phyloP scores from a whole-genome alignment of 2,888 invertebrate species.

The Hydrotaea diabolus region DNA sequence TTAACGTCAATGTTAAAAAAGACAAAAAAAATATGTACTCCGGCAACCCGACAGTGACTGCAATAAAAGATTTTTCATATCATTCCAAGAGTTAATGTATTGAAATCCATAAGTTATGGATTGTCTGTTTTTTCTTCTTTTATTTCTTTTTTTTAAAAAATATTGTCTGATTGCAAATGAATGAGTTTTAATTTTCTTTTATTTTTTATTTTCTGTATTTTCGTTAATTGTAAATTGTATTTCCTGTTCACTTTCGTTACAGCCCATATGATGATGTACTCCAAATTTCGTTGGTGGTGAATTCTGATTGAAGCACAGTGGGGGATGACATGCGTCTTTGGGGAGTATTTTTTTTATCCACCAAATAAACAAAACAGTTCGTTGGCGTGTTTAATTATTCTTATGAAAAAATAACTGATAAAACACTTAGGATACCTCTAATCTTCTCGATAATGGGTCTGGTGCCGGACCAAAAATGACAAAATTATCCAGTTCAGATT shows the following conservation, averaged over 20 bases:
- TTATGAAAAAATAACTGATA: no score
- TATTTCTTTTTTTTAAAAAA: background rate
- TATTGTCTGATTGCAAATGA: background rate
- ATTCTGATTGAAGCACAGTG: background rate
- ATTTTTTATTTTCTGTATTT: background rate
- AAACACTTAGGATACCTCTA: no score
- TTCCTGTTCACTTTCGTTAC: constrained; percentile 53
- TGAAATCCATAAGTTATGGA: constrained; percentile 50
- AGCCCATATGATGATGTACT: background rate
- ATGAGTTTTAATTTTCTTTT: background rate
- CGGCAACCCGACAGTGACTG: background rate
- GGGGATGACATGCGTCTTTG: background rate
- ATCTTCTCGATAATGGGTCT: no score
- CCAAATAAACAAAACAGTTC: no score
- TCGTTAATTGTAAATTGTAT: constrained; percentile 53
- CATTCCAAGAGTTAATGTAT: background rate
- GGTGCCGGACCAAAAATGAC: no score
- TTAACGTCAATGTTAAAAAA: constrained; percentile 4
- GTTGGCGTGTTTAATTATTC: no score
- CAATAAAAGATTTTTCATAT: constrained; percentile 33
- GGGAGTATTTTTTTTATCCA: no score
- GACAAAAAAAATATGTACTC: no score
- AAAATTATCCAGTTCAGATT: no score
- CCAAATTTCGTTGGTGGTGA: background rate
- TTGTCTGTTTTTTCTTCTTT: background rate